Evolutionary conservation across 2,888 invertebrate species (phyloP), one percentile per base, ranked within the genome.

Genomic region (Heliconius charithonia): DNA sequence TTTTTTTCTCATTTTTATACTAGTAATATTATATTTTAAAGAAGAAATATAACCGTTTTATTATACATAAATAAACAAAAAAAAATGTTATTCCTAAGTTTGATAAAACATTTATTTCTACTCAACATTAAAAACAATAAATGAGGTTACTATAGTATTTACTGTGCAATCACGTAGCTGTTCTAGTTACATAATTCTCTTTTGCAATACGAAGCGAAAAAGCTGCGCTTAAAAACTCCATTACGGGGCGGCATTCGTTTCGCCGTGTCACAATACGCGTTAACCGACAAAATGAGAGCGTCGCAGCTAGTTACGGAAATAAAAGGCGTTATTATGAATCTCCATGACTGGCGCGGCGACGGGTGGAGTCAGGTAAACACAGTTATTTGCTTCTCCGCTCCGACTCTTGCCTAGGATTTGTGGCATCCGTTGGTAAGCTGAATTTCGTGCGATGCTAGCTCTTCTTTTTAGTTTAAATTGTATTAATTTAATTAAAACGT

Each of bases 221-320:
- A 90, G 88, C 89, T 88, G 88, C 88, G 89, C 87, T 91, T 89
- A 90, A 92, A 93, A 93, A 92, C 90, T 92, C 90, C 89, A 92
- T 92, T 92, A 92, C 89, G 85, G 88, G 86, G 88, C 87, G 88
- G 90, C 89, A 90, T 93, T 92, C 90, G 89, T 92, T 92, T 90
- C 84, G 86, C 88, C 84, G 89, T 90, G 90, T 89, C 90, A 93
- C 91, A 93, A 93, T 93, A 89, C 90, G 90, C 90, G 90, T 91
- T 93, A 92, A 91, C 91, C 90, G 89, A 90, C 91, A 89, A 92
- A 93, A 93, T 91, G 89, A 91, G 91, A 91, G 90, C 90, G 88
- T 90, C 89, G 90, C 86, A 90, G 91, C 92, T 91, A 93, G 91
- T 93, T 93, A 92, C 89, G 90, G 91, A 89, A 91, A 93, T 93